Conservation (phyloP, 2,113 vertebrate genomes). For the Mugil cephalus region DNA sequence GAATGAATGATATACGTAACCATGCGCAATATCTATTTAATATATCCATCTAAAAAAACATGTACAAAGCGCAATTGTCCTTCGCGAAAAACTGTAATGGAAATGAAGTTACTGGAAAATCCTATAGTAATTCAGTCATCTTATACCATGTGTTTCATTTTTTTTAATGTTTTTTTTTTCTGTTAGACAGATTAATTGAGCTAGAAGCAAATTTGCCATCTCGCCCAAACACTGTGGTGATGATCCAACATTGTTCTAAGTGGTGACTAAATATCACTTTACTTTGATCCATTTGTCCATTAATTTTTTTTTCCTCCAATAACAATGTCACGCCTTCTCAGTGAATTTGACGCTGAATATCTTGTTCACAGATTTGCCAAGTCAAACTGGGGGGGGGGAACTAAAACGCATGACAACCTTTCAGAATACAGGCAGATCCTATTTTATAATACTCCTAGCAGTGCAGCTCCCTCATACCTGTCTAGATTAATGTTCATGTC, state of each 20-base stretch:
- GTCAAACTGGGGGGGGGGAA: too few species aligned
- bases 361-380: background rate
- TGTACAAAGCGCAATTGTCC: too few species aligned
- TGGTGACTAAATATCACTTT: slow-evolving; percentile 3
- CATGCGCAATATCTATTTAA: background rate
- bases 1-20: background rate
- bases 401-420: background rate
- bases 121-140: too few species aligned
- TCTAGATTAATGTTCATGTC: slow-evolving; percentile 32
- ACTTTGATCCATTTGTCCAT: slow-evolving; percentile 7
- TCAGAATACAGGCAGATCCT: background rate
- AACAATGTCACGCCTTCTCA: background rate
- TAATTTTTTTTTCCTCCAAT: background rate
- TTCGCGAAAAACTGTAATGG: too few species aligned
- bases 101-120: too few species aligned
- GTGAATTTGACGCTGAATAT: background rate
- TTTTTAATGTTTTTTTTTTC: slow-evolving; percentile 8
- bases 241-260: background rate
- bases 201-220: slow-evolving; percentile 7
- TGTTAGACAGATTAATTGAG: slow-evolving; percentile 5
- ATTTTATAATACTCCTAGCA: slow-evolving; percentile 1
- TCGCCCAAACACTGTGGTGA: background rate
- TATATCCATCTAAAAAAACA: background rate
- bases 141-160: background rate
- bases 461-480: slow-evolving; percentile 9